phyloP scores from a whole-genome alignment of 2,797 vertebrate genomes.

The Argya squamiceps region DNA sequence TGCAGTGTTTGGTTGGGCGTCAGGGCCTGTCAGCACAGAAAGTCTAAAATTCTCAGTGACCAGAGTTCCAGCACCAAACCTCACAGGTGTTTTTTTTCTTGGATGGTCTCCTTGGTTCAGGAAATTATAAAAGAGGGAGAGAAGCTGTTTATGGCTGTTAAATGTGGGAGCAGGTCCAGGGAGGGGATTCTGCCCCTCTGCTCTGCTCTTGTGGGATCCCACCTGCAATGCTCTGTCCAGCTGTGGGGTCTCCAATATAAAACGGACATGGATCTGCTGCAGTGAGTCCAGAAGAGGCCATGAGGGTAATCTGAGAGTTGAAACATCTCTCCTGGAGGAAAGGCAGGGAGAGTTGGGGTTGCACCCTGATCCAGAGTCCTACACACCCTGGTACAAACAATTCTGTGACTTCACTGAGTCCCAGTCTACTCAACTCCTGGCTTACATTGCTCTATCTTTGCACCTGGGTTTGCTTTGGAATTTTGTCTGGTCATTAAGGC shows the following conservation, averaged over 20 bases:
- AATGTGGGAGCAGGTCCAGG: background rate
- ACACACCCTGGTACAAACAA: accelerated
- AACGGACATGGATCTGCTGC: background rate
- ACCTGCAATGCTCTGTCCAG: background rate
- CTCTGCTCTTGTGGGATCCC: background rate
- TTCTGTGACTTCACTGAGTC: background rate
- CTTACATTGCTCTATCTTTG: background rate
- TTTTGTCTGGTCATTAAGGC: background rate
- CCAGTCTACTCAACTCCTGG: accelerated
- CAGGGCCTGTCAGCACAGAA: background rate
- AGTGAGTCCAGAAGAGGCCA: background rate
- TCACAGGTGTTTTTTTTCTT: accelerated
- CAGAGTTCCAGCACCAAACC: background rate
- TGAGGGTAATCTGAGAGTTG: background rate
- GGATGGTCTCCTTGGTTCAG: background rate
- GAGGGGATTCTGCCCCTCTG: background rate
- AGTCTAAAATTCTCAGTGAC: background rate
- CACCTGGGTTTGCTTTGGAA: background rate
- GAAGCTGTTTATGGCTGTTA: background rate
- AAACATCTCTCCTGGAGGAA: background rate
- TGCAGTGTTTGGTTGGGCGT: background rate
- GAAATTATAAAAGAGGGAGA: background rate
- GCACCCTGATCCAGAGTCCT: too few species aligned
- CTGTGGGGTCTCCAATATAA: background rate
- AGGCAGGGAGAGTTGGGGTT: background rate